A percentile compares a stretch with the other conserved stretches of the same genome.
Conservation (phyloP, 2,888 invertebrate genomes). For the Lasioglossum villosulum region DNA sequence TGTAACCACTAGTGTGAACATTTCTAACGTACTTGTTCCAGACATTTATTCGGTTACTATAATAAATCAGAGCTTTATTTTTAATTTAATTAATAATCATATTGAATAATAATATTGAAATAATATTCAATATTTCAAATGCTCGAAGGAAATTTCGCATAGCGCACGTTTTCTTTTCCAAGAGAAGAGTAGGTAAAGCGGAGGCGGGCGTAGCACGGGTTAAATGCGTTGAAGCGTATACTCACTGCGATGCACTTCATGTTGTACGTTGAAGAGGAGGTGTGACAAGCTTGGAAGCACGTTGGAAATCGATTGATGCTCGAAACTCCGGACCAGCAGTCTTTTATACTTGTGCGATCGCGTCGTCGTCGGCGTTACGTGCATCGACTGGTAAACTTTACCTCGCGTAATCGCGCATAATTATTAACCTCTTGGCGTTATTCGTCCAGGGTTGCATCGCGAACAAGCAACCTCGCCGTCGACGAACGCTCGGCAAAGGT, state of each 20-base stretch:
- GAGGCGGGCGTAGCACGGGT: background rate
- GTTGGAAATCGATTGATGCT: constrained; percentile 78
- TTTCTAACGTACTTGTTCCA: too few species aligned
- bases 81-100: too few species aligned
- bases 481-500: constrained; percentile 41
- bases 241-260: constrained; percentile 81
- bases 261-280: constrained; percentile 65
- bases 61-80: too few species aligned
- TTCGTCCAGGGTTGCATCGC: constrained; percentile 42
- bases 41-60: too few species aligned
- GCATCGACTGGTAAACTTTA: constrained; percentile 66
- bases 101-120: too few species aligned
- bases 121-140: too few species aligned
- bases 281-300: constrained; percentile 61
- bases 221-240: constrained; percentile 57
- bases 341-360: constrained; percentile 78
- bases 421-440: constrained; percentile 63
- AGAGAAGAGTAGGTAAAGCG: background rate
- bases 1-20: too few species aligned
- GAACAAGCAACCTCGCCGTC: constrained; percentile 36
- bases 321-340: constrained; percentile 55
- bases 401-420: constrained; percentile 72
- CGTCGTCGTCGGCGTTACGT: constrained; percentile 65
- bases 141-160: background rate
- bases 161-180: background rate